phyloP scores from a whole-genome alignment of 2,113 vertebrate genomes.

The Anhinga rufa region DNA sequence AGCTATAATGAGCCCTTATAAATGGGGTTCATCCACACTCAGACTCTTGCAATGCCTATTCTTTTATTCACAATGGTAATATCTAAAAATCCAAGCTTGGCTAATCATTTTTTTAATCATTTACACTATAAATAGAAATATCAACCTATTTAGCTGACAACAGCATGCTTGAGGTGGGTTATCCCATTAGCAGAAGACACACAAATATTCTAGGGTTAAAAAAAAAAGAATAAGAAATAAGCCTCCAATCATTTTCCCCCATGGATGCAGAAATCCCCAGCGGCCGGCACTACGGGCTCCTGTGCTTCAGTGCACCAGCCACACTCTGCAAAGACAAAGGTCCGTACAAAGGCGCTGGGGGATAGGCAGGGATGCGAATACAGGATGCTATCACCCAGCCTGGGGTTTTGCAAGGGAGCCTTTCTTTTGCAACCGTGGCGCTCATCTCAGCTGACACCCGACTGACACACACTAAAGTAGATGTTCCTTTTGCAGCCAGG shows the following conservation, averaged over 20 bases:
- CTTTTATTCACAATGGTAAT: background rate
- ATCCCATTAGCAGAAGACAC: background rate
- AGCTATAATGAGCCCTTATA: background rate
- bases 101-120: background rate
- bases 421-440: background rate
- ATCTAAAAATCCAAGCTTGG: background rate
- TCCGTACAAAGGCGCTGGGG: background rate
- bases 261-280: background rate
- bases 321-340: background rate
- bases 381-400: too few relatives aligned
- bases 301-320: background rate
- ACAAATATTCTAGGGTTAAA: background rate
- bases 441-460: background rate
- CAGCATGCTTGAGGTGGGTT: background rate
- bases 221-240: background rate
- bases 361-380: background rate
- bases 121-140: background rate
- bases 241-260: background rate
- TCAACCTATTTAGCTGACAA: background rate
- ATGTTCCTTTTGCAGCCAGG: background rate
- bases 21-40: background rate
- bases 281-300: fast-evolving
- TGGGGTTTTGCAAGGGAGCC: too few relatives aligned
- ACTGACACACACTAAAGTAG: fast-evolving
- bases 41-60: background rate